Conservation (phyloP, 1,140 invertebrate genomes). For the Varroa destructor region DNA sequence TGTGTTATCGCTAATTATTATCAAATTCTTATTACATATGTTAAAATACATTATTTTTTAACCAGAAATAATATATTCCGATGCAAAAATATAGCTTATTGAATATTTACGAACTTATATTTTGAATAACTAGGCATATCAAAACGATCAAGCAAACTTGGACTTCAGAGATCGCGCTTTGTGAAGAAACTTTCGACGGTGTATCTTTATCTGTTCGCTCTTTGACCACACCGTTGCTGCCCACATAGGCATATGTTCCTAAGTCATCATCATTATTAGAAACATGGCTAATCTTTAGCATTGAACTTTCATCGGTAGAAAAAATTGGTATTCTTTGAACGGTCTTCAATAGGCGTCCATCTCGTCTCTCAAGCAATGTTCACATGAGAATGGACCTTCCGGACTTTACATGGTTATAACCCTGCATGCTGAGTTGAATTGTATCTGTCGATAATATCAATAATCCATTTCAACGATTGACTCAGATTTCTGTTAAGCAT, state of each 20-base stretch:
- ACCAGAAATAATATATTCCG: too few species aligned
- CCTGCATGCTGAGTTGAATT: slow-evolving; percentile 11
- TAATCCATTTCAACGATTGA: too few species aligned
- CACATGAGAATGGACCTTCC: neutral
- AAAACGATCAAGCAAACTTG: too few species aligned
- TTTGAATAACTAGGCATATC: too few species aligned
- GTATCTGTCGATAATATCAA: neutral
- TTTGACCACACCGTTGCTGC: neutral
- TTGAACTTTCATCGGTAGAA: neutral
- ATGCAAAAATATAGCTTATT: too few species aligned
- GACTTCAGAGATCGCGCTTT: too few species aligned
- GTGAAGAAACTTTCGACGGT: too few species aligned
- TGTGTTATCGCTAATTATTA: too few species aligned
- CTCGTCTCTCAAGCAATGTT: neutral
- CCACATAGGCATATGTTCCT: neutral
- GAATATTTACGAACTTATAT: too few species aligned
- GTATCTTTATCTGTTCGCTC: neutral
- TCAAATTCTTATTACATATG: too few species aligned
- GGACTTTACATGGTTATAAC: neutral
- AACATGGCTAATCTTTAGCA: neutral
- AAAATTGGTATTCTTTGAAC: neutral
- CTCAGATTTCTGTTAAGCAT: too few species aligned
- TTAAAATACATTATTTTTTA: too few species aligned
- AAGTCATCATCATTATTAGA: neutral
- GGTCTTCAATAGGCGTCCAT: neutral